A percentile compares a stretch with the other conserved stretches of the same genome.
Evolutionary conservation across 2,113 vertebrate species (phyloP).

Genomic region (Xiphophorus maculatus): DNA sequence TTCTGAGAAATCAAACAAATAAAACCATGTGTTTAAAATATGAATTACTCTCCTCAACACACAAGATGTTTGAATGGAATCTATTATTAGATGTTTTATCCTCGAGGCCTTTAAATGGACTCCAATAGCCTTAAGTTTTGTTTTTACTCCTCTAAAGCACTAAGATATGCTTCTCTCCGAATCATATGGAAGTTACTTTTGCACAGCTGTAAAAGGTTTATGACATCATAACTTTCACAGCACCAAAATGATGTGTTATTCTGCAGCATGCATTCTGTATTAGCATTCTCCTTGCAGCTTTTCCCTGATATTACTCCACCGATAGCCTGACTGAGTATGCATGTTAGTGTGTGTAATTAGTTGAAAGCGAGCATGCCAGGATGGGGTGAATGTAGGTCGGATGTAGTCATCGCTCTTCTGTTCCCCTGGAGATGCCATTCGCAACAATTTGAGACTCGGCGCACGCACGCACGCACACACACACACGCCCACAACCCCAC

Average conservation of each 20-base stretch:
- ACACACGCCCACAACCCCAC: background rate
- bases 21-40: constrained; percentile 16
- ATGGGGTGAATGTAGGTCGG: constrained; percentile 78
- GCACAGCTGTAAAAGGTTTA: background rate
- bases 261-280: constrained; percentile 8
- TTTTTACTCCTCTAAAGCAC: constrained; percentile 23
- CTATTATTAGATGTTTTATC: constrained; percentile 32
- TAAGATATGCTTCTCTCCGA: constrained; percentile 30
- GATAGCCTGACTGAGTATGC: constrained; percentile 42
- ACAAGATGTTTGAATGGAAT: constrained; percentile 49
- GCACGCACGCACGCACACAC: constrained; percentile 48
- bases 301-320: constrained; percentile 31
- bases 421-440: constrained; percentile 76
- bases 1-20: constrained; percentile 52
- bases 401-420: constrained; percentile 74
- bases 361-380: constrained; percentile 54
- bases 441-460: constrained; percentile 79
- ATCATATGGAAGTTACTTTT: constrained; percentile 35
- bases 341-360: constrained; percentile 60
- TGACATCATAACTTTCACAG: background rate
- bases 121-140: constrained; percentile 46
- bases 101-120: constrained; percentile 37
- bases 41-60: constrained; percentile 23
- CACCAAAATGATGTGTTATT: constrained; percentile 15
- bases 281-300: constrained; percentile 13